Evolutionary conservation across 1,140 invertebrate genomes (phyloP), one percentile per base, ranked within the genome.

Genomic region (Lordiphosa collinella): DNA sequence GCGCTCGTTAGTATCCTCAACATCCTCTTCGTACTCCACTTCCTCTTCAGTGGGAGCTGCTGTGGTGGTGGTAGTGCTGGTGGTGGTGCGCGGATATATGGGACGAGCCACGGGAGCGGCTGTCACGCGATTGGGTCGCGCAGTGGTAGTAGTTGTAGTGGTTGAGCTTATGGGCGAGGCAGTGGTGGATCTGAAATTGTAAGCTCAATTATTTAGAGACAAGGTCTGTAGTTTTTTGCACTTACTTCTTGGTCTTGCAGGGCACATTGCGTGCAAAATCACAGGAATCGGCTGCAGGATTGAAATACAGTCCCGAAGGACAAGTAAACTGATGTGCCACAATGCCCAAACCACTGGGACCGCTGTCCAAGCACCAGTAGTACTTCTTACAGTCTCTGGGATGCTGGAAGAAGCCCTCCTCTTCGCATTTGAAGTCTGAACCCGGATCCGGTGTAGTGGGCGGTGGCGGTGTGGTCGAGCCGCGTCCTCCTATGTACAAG

Each of bases 261-360:
- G 94, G 90, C 0, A 97, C 96, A 85, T 97, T 97, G 47, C 95
- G 91, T 0, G 95, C 93, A 86, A 97, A 97, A 85, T 98, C 96
- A 84, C 96, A 98, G 3, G 96, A 97, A 86, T 97, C 96, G 0
- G 96, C 95, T 4, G 92, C 92, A 70, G 96, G 96, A 89, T 97
- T 98, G 90, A 98, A 98, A 80, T 94, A 96, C 11, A 98, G 89
- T 92, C 94, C 95, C 51, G 96, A 96, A 0, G 96, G 96, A 86
- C 97, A 98, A 2, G 96, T 97, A 80, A 98, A 98, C 74, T 96
- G 95, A 90, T 98, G 96, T 6, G 96, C 95, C 12, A 98, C 95
- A 38, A 97, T 94, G 38, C 96, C 96, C 22, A 97, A 90, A 61
- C 96, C 95, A 4, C 96, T 94, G 0, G 96, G 94, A 1, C 96